Base-by-base conservation (phyloP, 2,797 vertebrate genomes). In the Lates japonicus region DNA sequence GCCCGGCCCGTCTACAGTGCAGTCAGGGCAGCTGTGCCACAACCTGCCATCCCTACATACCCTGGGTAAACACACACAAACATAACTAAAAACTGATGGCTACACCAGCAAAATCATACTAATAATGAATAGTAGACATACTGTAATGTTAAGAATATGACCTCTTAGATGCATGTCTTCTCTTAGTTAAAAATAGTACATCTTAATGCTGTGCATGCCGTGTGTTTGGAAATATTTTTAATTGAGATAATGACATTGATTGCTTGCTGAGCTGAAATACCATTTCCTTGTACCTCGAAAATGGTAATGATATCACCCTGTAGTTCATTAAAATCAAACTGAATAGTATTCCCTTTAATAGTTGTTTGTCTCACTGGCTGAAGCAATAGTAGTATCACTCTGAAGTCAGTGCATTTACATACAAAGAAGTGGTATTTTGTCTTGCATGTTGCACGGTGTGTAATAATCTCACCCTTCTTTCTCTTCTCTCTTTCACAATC, bases 1-100 rank as follows among this genome's bases (percentile, higher is more conserved):
- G 98, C 98, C 65, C 96, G 98, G 88, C 97, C 98, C 3, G 97
- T 99, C 64, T 99, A 99, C 62, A 97, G 98, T 54, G 96, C 98
- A 20, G 97, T 99, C 65, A 96, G 98, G 81, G 97, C 98, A 1
- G 95, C 95, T 22, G 97, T 99, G 82, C 98, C 98, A 73, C 98
- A 98, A 77, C 93, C 97, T 4, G 96, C 98, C 93, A 98, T 99
- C 94, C 97, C 96, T 55, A 95, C 98, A 68, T 99, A 99, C 85
- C 98, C 98, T 55, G 98, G 98, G 98, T 99, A 98, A 97, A 96
- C 59, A 77, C 72, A 44, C 33, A 41, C 19, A 16, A 19, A 64
- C 20, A 63, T 2, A 19, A 29, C 55, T 42, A 62, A 35, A 51
- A 48, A 55, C 37, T 46, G 17, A 62, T 35, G 46, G 12, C 25